Evolutionary conservation across 2,888 invertebrate genomes (phyloP).

Genomic region (Sphinx pinastri): DNA sequence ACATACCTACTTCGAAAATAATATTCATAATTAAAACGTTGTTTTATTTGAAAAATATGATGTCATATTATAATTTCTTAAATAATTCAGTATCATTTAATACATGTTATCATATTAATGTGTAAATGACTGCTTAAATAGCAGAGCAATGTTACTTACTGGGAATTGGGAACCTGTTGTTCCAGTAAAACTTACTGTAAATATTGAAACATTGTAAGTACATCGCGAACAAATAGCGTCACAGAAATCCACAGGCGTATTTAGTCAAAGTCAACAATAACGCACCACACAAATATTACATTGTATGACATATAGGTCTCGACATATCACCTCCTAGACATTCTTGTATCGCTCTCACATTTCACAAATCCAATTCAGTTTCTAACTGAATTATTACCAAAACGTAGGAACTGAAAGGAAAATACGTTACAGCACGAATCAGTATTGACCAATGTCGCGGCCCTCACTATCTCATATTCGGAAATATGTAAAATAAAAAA

Average conservation of each 20-base stretch:
- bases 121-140: no score
- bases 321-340: conserved; percentile 12
- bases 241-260: neutral
- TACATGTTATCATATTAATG: neutral
- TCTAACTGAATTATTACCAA: neutral
- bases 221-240: neutral
- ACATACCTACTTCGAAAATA: no score
- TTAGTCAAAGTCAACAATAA: conserved; percentile 2
- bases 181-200: neutral
- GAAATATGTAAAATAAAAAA: neutral
- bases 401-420: conserved; percentile 18
- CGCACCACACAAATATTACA: neutral
- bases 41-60: no score
- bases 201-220: neutral
- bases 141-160: no score
- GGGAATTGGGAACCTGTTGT: no score
- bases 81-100: no score
- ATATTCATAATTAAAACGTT: no score
- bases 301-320: neutral
- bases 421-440: conserved; percentile 20
- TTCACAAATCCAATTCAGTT: neutral
- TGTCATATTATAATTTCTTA: no score
- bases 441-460: conserved; percentile 9
- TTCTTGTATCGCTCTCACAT: conserved; percentile 17
- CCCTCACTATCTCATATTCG: neutral